Conservation (phyloP, 2,888 invertebrate genomes). For the Mimachlamys varia region DNA sequence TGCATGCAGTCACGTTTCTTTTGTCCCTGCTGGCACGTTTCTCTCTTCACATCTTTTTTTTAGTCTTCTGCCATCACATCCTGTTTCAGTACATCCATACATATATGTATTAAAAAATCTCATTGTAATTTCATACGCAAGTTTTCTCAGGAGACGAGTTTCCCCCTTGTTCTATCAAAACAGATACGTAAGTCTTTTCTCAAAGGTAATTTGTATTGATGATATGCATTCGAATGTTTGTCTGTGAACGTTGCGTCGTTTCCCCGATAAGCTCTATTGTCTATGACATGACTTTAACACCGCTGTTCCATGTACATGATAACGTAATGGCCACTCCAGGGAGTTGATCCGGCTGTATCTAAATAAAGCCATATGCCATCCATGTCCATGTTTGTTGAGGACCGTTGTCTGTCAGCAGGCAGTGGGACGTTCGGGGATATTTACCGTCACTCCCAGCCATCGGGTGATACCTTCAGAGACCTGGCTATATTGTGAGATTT, state of each 20-base stretch:
- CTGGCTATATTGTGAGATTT: too few species aligned
- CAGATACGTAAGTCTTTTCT: neutral
- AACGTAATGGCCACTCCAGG: conserved; percentile 7
- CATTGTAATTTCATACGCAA: neutral
- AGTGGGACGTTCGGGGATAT: too few species aligned
- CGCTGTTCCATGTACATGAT: neutral
- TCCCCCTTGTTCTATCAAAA: neutral
- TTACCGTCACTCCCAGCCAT: too few species aligned
- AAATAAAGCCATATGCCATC: conserved; percentile 5
- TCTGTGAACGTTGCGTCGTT: neutral
- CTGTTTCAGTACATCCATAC: neutral
- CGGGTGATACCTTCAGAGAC: too few species aligned
- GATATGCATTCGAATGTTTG: neutral
- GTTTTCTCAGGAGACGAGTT: neutral
- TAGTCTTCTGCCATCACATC: too few species aligned
- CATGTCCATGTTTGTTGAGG: neutral
- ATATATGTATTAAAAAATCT: neutral
- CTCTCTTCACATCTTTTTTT: too few species aligned
- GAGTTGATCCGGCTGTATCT: neutral
- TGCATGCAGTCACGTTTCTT: too few species aligned
- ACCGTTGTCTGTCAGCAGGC: neutral
- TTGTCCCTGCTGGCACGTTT: too few species aligned
- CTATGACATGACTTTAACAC: neutral
- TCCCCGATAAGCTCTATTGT: conserved; percentile 8
- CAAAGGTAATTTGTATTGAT: neutral